Evolutionary conservation across 2,888 invertebrate species (phyloP).

Genomic region (Melipona beecheii): DNA sequence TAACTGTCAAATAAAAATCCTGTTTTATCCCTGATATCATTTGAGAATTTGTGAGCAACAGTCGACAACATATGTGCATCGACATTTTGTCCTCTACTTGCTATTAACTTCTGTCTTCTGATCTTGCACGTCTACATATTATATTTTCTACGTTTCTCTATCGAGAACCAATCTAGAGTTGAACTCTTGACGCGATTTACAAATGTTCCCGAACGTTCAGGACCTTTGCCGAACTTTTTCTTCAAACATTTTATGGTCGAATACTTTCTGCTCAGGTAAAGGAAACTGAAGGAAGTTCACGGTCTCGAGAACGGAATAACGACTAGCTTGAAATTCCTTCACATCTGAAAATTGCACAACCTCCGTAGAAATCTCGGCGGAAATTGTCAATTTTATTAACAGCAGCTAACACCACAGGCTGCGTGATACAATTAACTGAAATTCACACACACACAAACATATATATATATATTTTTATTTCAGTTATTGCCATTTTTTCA

Average conservation of each 20-base stretch:
- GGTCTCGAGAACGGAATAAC: background rate
- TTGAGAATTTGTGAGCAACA: too few relatives aligned
- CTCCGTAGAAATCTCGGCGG: background rate
- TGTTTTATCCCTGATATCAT: too few relatives aligned
- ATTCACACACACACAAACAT: slow-evolving; percentile 1
- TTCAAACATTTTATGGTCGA: slow-evolving; percentile 31
- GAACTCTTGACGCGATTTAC: slow-evolving; percentile 16
- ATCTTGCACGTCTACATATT: background rate
- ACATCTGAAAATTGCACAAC: background rate
- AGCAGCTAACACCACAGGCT: too few relatives aligned
- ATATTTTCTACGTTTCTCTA: slow-evolving; percentile 18
- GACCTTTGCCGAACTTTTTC: background rate
- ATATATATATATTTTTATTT: background rate
- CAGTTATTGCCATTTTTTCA: background rate
- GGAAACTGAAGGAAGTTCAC: slow-evolving; percentile 12
- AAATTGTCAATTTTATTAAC: background rate
- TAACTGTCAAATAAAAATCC: too few relatives aligned
- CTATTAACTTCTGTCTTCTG: background rate
- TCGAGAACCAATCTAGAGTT: slow-evolving; percentile 16
- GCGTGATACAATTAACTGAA: background rate
- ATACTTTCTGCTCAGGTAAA: slow-evolving; percentile 32
- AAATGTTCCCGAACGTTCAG: slow-evolving; percentile 4
- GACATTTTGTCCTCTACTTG: background rate
- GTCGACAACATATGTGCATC: slow-evolving; percentile 21
- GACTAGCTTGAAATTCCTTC: slow-evolving; percentile 8